Evolutionary conservation across 1,140 invertebrate species (phyloP), one percentile per base, ranked within the genome.

Genomic region (Apis mellifera): DNA sequence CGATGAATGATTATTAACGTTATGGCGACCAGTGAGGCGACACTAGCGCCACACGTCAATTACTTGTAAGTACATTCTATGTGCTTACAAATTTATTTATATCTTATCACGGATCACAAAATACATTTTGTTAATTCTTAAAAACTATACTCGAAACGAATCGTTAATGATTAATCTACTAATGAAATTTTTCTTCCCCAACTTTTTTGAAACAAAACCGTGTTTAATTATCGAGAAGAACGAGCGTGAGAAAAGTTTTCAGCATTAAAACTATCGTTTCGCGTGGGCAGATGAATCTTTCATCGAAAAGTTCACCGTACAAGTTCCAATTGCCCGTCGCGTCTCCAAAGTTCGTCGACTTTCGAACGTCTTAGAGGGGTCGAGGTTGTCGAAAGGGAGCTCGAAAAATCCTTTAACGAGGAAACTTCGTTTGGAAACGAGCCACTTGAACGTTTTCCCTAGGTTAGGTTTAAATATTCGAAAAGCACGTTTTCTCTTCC

Each of bases 401-500:
- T 48, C 26, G 70, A 57, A 88, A 80, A 86, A 81, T 72, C 82
- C 60, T 81, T 89, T 90, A 91, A 90, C 89, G 87, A 88, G 84
- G 85, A 87, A 90, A 89, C 79, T 90, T 90, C 83, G 59, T 19
- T 17, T 50, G 11, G 71, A 86, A 89, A 89, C 77, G 88, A 86
- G 86, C 72, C 80, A 86, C 89, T 89, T 89, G 78, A 71, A 89
- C 88, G 87, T 90, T 90, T 64, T 90, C 90, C 84, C 82, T 62
- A 54, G 85, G 66, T 17, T 83, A 85, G 75, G 84, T 90, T 89
- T 90, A 89, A 91, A 91, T 90, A 91, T 91, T 91, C 86, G 84
- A 84, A 86, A 62, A 82, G 79, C 81, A 70, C 64, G 72, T 64
- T 55, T 26, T 76, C 42, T n/a, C 68, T 32, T 73, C 21, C 50